Base-by-base conservation (phyloP, 2,888 invertebrate genomes). In the Athetis lepigone region DNA sequence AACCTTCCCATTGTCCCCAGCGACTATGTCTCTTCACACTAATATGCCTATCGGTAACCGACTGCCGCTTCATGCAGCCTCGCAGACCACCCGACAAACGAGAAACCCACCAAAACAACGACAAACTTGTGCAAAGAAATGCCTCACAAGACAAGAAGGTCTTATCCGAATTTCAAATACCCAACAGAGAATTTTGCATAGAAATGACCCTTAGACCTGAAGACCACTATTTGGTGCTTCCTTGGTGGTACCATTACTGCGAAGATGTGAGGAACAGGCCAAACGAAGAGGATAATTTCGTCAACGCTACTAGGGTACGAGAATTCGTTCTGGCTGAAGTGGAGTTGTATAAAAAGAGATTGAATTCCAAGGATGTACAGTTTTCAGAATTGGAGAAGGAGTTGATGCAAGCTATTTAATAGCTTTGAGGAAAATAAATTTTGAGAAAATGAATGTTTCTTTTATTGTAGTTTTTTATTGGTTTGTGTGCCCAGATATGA, bases 231-330 rank as follows among this genome's bases (percentile, higher is more conserved):
- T 40, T 85, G 5, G 74, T 85, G 0, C 63, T 89, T 4, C 91
- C 92, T 0, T 92, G 90, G 90, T 92, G 91, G 92, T 86, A 85
- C 42, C 57, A 84, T 8, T 85, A 87, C 52, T 92, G 92, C 46
- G 75, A 84, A 49, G 70, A 65, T 0, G 21, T 85, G 2, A 78
- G 70, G 11, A 85, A 88, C 2, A 79, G 68, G 8, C 50, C 19
- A 51, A 4, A 42, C 55, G 0, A 47, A 29, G 9, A 11, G 11
- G 9, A 25, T 4, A 25, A 25, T 3, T 25, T 4, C 0, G 0
- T 61, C 2, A 37, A 63, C 16, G 47, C 37, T 16, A 16, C 36
- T 0, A 0, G 16, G 0, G 2, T 64, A 21, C 51, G 65, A 18
- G 43, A 39, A 8, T 52, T 75, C 0, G 63, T 88, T 1, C 11